These are phyloP conservation scores for Crossoptilon crossoptilon DNA, from an alignment of 2,797 vertebrate species.

Conservation along the genomic window DNA sequence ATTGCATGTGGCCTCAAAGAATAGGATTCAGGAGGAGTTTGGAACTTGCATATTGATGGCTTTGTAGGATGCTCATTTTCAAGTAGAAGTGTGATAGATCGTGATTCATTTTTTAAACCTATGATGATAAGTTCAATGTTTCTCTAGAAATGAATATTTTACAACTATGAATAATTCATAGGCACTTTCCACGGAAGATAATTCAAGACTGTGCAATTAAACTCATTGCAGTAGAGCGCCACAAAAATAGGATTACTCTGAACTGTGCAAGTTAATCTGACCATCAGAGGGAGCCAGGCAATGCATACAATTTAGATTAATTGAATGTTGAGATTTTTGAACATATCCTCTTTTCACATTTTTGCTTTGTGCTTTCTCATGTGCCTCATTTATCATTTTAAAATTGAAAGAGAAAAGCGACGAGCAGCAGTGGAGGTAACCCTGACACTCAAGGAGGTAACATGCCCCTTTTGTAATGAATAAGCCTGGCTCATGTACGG, in stretches of 20 bases:
- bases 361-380: neutral
- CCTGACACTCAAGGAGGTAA: neutral
- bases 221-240: neutral
- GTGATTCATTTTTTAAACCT: neutral
- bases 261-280: neutral
- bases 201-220: neutral
- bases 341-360: neutral
- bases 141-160: neutral
- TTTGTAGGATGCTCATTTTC: neutral
- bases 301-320: neutral
- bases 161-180: neutral
- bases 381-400: neutral
- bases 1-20: neutral
- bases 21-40: neutral
- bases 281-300: neutral
- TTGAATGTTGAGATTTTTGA: neutral
- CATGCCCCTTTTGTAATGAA: fast-evolving
- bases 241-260: neutral
- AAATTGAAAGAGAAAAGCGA: neutral
- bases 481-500: neutral
- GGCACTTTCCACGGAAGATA: neutral
- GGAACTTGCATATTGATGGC: neutral
- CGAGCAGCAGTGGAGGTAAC: neutral
- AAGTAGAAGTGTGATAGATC: neutral
- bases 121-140: neutral